These are phyloP conservation scores for Nezara viridula DNA, from an alignment of 2,888 invertebrate species.

Conservation along the genomic window DNA sequence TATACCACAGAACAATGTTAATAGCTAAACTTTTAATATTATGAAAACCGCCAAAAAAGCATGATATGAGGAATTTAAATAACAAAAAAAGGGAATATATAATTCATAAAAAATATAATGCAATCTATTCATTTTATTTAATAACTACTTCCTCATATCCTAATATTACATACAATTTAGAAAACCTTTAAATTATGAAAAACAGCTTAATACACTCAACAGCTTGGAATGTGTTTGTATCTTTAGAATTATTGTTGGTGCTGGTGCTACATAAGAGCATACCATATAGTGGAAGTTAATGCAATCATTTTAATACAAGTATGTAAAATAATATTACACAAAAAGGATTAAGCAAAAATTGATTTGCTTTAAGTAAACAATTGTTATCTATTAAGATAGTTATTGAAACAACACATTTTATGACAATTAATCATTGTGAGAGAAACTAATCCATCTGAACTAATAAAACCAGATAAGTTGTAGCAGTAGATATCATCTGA, in stretches of 20 bases:
- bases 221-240: neutral
- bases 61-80: too few species aligned
- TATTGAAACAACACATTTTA: neutral
- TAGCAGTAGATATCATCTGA: conserved; percentile 29
- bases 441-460: conserved; percentile 9
- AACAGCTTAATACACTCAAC: too few species aligned
- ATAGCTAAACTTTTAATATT: too few species aligned
- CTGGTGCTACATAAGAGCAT: neutral
- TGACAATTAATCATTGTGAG: neutral
- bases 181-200: neutral
- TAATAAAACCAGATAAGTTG: conserved; percentile 43
- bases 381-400: neutral
- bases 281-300: neutral
- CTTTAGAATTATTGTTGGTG: neutral
- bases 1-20: neutral
- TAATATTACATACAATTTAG: neutral
- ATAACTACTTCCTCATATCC: neutral
- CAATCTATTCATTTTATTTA: neutral
- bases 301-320: neutral
- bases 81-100: too few species aligned
- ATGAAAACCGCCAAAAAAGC: too few species aligned
- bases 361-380: neutral
- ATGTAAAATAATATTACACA: neutral
- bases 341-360: neutral
- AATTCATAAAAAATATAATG: neutral